These are phyloP conservation scores for Rhinogobio ventralis DNA, from an alignment of 2,797 vertebrate genomes.

Conservation along the genomic window DNA sequence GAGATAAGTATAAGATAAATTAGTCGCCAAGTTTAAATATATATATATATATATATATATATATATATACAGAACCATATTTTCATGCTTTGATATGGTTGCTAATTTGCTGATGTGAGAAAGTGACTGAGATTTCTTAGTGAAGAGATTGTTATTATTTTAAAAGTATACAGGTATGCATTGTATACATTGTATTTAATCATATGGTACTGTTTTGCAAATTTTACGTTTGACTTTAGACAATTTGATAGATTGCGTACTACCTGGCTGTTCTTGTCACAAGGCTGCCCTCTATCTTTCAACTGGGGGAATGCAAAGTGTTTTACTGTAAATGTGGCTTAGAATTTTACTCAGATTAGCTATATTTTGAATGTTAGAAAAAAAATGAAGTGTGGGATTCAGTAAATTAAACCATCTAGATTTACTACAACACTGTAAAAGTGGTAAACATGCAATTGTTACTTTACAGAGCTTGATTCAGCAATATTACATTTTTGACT, in stretches of 20 bases:
- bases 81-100: background rate
- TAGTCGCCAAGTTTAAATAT: background rate
- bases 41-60: too few relatives aligned
- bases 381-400: background rate
- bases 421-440: background rate
- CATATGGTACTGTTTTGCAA: background rate
- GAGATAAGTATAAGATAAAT: background rate
- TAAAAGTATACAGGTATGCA: background rate
- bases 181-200: constrained; percentile 11
- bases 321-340: background rate
- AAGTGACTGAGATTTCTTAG: background rate
- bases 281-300: constrained; percentile 66
- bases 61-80: too few relatives aligned
- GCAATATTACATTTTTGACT: background rate
- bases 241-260: background rate
- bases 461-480: background rate
- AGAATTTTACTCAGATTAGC: background rate
- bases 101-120: constrained; percentile 55
- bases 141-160: background rate
- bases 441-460: background rate
- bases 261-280: constrained; percentile 55
- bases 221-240: background rate
- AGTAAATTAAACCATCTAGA: background rate
- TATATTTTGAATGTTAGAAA: too few relatives aligned
- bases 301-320: background rate